Conservation (phyloP, 2,113 vertebrate genomes). For the Condylura cristata region DNA sequence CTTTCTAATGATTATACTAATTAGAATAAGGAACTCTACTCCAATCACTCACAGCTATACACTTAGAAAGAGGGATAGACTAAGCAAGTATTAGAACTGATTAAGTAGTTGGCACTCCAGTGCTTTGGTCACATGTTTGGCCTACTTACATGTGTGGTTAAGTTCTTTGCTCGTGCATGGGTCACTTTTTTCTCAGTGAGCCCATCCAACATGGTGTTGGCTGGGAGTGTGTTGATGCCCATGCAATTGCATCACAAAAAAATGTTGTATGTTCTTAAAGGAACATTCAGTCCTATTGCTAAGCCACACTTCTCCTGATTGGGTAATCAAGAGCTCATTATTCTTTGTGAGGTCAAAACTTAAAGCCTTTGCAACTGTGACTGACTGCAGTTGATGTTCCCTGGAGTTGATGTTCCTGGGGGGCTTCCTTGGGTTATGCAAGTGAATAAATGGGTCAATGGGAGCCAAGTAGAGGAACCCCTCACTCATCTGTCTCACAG, state of each 20-base stretch:
- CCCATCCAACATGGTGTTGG: background rate
- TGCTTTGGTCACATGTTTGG: background rate
- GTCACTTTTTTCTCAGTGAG: background rate
- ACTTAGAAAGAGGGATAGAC: background rate
- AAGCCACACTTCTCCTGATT: background rate
- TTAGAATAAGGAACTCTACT: background rate
- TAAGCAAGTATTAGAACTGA: background rate
- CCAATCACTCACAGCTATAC: background rate
- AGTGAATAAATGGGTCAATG: background rate
- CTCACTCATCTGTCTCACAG: background rate
- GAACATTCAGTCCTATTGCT: background rate
- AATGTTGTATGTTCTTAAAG: background rate
- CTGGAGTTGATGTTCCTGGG: background rate
- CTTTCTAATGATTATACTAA: background rate
- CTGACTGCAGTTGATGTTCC: background rate
- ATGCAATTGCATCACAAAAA: background rate
- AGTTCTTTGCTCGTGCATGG: background rate
- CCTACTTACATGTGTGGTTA: background rate
- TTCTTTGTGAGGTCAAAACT: background rate
- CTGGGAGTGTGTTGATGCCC: fast-evolving
- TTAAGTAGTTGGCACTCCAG: background rate
- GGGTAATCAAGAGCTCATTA: background rate
- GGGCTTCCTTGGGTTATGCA: background rate
- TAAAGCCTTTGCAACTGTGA: background rate
- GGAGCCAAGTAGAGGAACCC: background rate